Evolutionary conservation across 2,113 vertebrate genomes (phyloP).

Genomic region (Brachirus orientalis): DNA sequence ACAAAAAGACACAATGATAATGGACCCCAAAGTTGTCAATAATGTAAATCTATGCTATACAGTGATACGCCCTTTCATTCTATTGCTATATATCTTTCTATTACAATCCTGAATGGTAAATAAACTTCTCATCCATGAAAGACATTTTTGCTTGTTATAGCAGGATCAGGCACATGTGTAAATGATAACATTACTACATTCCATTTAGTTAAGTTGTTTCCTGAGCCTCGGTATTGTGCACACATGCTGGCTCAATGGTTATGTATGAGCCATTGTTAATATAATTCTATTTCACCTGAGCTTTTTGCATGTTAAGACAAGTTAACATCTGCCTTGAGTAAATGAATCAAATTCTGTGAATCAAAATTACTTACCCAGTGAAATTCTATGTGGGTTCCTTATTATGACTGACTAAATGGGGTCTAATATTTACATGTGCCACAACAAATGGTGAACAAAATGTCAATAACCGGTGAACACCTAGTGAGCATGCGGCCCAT

Average conservation of each 20-base stretch:
- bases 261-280: not conserved
- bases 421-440: too few relatives aligned
- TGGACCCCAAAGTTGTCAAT: not conserved
- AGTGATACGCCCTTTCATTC: not conserved
- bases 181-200: constrained; percentile 1
- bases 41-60: not conserved
- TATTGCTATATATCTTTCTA: not conserved
- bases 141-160: not conserved
- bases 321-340: not conserved
- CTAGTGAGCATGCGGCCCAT: too few relatives aligned
- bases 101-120: not conserved
- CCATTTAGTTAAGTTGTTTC: constrained; percentile 8
- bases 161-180: not conserved
- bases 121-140: not conserved
- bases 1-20: too few relatives aligned
- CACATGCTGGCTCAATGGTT: not conserved
- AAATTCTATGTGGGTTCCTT: not conserved
- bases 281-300: not conserved
- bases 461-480: too few relatives aligned
- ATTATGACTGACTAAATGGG: too few relatives aligned
- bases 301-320: not conserved
- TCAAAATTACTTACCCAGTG: not conserved
- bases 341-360: too few relatives aligned
- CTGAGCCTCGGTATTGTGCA: not conserved
- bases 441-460: too few relatives aligned